Conservation (phyloP, 1,140 invertebrate genomes). For the Diuraphis noxia region DNA sequence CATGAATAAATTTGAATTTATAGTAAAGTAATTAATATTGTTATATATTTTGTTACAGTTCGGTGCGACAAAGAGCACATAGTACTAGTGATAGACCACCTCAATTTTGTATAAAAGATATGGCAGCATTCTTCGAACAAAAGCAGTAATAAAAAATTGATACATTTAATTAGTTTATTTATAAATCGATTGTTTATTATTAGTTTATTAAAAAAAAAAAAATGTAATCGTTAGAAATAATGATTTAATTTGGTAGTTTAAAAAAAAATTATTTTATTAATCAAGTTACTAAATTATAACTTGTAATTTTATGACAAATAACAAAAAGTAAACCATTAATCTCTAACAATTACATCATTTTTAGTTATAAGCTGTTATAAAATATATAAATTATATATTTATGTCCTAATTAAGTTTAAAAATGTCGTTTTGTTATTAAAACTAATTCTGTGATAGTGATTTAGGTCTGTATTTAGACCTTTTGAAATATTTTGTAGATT, state of each 20-base stretch:
- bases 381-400: conserved; percentile 21
- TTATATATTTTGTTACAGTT: conserved; percentile 52
- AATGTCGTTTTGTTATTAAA: conserved; percentile 33
- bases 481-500: conserved; percentile 5
- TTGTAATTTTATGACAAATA: neutral
- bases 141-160: conserved; percentile 56
- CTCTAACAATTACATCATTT: conserved; percentile 13
- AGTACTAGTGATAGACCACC: conserved; percentile 61
- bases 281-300: conserved; percentile 10
- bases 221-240: neutral
- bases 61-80: conserved; percentile 55
- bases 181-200: neutral
- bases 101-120: conserved; percentile 74
- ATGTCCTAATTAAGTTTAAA: conserved; percentile 10
- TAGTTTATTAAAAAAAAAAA: neutral
- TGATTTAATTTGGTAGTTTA: neutral
- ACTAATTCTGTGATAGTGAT: conserved; percentile 47
- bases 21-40: neutral
- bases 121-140: conserved; percentile 75
- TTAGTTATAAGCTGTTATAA: conserved; percentile 37
- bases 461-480: conserved; percentile 23
- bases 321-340: conserved; percentile 1
- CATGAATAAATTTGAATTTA: neutral
- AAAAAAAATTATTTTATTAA: neutral
- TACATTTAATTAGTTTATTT: neutral